Evolutionary conservation across 2,888 invertebrate species (phyloP), one percentile per base, ranked within the genome.

Genomic region (Himalopsyche japonica): DNA sequence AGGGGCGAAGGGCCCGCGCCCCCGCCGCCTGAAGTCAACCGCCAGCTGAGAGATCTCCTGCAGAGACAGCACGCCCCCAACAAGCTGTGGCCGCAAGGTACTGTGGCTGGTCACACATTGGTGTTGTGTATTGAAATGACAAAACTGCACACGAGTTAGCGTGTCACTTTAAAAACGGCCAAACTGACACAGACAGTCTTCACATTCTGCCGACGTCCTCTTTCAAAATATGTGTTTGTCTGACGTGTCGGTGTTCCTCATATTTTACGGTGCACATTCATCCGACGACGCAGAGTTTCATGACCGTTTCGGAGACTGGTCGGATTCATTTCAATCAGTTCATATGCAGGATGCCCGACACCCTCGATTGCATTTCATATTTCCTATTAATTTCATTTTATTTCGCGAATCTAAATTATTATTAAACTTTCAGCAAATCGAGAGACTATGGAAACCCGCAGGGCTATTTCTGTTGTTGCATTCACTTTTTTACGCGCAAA

Each of bases 41-140:
- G 95, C 5, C 97, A 98, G 88, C 91, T 97, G 76, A 91, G 97
- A 37, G 97, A 97, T 89, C 90, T 97, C 86, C 91, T 97, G 82
- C 97, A 97, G 89, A 92, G 96, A 80, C 96, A 96, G 88, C 95
- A 96, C 85, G 94, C 92, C 64, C 86, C 87, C 12, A 87, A 87
- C 30, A 92, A 94, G 88, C 91, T 93, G 89, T 94, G 94, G 94
- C 91, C 93, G 7, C 92, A 86, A 81, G 86, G 87, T 87, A 83
- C 83, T 57, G 24, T 15, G 77, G 12, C 37, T 27, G 20, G 34
- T 37, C 43, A 24, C 15, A 43, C 70, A 15, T 70, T 15, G 15
- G 70, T 70, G 70, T 70, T 70, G 70, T 70, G 70, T 70, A 70
- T 24, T 27, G 20, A n/a, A 57, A 20, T 57, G 57, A 57, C 43